Evolutionary conservation across 2,113 vertebrate species (phyloP).

Genomic region (Dipodomys ordii): DNA sequence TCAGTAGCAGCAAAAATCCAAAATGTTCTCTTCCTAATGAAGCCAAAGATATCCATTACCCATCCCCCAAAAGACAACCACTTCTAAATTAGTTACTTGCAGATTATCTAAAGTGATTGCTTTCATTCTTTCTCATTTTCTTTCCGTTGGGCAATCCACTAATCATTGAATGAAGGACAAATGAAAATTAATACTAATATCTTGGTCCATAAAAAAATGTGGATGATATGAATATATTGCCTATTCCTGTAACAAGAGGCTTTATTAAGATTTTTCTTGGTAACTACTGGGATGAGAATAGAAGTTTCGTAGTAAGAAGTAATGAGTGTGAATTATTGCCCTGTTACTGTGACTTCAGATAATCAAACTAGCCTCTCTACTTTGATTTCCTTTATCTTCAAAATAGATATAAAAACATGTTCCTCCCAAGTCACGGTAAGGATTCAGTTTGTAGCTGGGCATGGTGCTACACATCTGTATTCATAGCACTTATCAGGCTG

Average conservation of each 20-base stretch:
- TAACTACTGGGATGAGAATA: not conserved
- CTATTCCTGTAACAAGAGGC: not conserved
- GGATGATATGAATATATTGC: not conserved
- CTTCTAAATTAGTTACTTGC: constrained; percentile 8
- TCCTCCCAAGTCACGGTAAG: not conserved
- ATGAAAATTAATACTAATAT: not conserved
- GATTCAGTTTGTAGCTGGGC: too few relatives aligned
- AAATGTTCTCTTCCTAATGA: not conserved
- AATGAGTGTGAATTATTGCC: not conserved
- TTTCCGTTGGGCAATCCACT: not conserved
- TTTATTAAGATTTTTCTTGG: not conserved
- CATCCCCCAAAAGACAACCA: not conserved
- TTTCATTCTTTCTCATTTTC: constrained; percentile 24
- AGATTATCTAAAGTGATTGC: not conserved
- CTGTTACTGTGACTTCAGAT: not conserved
- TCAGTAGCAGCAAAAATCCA: not conserved
- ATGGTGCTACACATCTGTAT: too few relatives aligned
- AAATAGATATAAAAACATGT: constrained; percentile 13
- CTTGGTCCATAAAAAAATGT: constrained; percentile 6
- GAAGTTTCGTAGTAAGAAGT: not conserved
- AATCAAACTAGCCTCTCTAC: constrained; percentile 10
- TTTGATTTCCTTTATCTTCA: not conserved
- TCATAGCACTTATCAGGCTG: too few relatives aligned
- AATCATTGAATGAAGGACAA: constrained; percentile 16
- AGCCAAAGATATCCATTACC: not conserved